Percentiles rank a stretch among this genome's conserved stretches.
phyloP scores from a whole-genome alignment of 2,113 vertebrate species.

The Eulemur rufifrons region DNA sequence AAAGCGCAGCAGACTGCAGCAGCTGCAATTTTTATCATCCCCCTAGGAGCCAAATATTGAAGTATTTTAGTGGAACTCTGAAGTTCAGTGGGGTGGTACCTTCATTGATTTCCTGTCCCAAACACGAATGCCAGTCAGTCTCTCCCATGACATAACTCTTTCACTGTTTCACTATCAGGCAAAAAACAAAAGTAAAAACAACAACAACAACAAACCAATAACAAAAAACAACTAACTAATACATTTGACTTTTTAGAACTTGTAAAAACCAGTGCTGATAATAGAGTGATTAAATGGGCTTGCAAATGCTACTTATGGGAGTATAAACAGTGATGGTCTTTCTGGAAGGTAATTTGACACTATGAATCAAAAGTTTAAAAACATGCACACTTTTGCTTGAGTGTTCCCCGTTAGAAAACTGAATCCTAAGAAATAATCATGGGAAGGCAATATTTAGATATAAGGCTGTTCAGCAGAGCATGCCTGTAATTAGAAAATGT shows the following conservation, averaged over 20 bases:
- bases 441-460: not conserved
- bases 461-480: not conserved
- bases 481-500: not conserved
- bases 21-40: not conserved
- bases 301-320: not conserved
- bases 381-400: not conserved
- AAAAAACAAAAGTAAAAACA: not conserved
- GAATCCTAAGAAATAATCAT: not conserved
- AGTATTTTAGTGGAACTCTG: not conserved
- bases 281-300: not conserved
- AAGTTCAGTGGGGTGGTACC: not conserved
- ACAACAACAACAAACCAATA: too few species aligned
- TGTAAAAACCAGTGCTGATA: not conserved
- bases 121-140: fast-evolving
- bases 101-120: not conserved
- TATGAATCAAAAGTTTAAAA: not conserved
- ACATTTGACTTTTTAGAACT: not conserved
- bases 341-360: not conserved
- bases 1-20: not conserved
- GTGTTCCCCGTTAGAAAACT: not conserved
- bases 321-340: not conserved
- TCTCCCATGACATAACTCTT: not conserved
- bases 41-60: not conserved
- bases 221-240: not conserved
- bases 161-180: not conserved